Conservation (phyloP, 2,888 invertebrate species). For the Brenthis hecate region DNA sequence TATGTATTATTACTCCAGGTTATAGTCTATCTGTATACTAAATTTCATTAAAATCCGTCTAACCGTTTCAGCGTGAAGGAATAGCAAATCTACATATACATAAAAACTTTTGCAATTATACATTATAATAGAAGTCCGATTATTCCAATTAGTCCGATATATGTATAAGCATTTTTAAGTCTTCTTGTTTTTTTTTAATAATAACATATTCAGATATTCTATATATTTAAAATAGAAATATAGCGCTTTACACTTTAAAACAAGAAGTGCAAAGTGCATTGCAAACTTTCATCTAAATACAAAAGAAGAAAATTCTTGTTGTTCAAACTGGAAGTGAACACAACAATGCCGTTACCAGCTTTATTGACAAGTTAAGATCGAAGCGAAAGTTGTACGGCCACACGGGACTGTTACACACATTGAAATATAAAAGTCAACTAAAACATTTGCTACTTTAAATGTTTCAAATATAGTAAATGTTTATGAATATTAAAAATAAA, state of each 20-base stretch:
- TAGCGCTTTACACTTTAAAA: neutral
- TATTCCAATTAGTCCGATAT: too few species aligned
- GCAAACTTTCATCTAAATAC: conserved; percentile 27
- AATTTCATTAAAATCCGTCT: too few species aligned
- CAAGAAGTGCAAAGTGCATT: conserved; percentile 26
- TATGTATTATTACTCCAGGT: too few species aligned
- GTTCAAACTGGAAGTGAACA: conserved; percentile 37
- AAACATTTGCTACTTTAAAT: neutral
- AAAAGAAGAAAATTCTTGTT: conserved; percentile 29
- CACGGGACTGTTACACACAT: conserved; percentile 21
- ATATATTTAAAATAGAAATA: neutral
- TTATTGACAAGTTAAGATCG: conserved; percentile 38
- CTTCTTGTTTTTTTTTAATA: too few species aligned
- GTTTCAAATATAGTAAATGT: neutral
- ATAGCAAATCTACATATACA: too few species aligned
- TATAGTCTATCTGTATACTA: too few species aligned
- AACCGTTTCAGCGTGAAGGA: too few species aligned
- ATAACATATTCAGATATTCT: too few species aligned
- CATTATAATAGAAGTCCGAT: too few species aligned
- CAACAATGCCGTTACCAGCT: conserved; percentile 39
- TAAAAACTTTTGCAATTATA: too few species aligned
- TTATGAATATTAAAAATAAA: too few species aligned
- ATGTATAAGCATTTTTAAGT: too few species aligned
- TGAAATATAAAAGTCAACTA: neutral
- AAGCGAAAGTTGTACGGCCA: conserved; percentile 30